Conservation (phyloP, 2,113 vertebrate genomes). For the Coregonus clupeaformis region DNA sequence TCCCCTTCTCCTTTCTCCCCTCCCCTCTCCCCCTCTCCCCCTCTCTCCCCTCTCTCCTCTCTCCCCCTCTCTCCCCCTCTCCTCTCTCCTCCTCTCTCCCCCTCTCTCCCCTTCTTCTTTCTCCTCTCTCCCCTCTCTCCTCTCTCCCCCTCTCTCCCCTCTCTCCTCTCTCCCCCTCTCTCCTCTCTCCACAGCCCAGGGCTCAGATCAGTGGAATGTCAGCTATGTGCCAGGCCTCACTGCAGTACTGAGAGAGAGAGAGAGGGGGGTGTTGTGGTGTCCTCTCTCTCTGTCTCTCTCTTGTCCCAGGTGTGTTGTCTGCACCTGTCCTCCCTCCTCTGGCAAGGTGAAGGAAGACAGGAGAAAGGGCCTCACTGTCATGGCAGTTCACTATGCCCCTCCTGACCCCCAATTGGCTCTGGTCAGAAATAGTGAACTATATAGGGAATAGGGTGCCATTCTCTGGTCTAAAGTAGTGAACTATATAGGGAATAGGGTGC, state of each 20-base stretch:
- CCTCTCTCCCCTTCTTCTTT: no score
- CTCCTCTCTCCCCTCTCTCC: no score
- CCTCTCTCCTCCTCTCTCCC: no score
- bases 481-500: no score
- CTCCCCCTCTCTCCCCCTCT: no score
- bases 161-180: not conserved
- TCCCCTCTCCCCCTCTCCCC: no score
- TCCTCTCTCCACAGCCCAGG: not conserved
- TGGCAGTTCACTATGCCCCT: not conserved
- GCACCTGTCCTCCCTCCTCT: not conserved
- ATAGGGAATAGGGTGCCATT: no score
- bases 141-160: no score
- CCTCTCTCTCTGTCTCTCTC: not conserved
- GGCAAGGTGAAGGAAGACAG: not conserved
- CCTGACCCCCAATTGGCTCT: not conserved
- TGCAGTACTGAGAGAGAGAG: not conserved
- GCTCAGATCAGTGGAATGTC: slow-evolving; percentile 36
- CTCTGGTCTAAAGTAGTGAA: no score
- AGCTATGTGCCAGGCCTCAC: slow-evolving; percentile 23
- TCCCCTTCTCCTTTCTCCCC: no score
- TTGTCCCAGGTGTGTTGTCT: not conserved
- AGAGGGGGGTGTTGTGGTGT: not conserved
- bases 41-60: no score
- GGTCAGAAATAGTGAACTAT: no score
- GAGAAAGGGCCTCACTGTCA: not conserved